phyloP scores from a whole-genome alignment of 1,140 invertebrate genomes.

The Drosophila kepulauana region DNA sequence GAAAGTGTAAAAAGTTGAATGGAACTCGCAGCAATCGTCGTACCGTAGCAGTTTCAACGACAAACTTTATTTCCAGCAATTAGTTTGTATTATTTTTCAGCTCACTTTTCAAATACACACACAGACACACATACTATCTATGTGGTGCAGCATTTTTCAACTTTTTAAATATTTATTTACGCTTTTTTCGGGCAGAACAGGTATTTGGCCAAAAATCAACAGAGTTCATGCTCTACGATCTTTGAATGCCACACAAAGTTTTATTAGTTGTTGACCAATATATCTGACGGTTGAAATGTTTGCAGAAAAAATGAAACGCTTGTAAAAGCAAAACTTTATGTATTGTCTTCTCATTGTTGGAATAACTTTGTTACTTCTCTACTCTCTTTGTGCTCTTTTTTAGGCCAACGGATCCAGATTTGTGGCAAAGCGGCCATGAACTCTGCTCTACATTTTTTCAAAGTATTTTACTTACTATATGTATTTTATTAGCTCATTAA shows the following conservation, averaged over 20 bases:
- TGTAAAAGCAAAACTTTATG: conserved; percentile 40
- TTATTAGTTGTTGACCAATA: conserved; percentile 77
- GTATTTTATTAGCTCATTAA: too few species aligned
- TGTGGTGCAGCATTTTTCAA: conserved; percentile 51
- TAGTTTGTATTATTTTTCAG: conserved; percentile 70
- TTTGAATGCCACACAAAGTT: conserved; percentile 67
- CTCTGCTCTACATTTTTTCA: too few species aligned
- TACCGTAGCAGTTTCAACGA: conserved; percentile 54
- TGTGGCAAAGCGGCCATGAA: too few species aligned
- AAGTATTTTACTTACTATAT: too few species aligned
- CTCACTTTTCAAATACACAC: conserved; percentile 40
- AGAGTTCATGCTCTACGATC: conserved; percentile 39
- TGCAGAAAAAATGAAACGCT: not conserved
- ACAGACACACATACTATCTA: not conserved
- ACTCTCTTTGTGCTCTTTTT: not conserved
- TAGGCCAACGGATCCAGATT: too few species aligned
- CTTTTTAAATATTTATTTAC: conserved; percentile 74
- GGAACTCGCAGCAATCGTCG: conserved; percentile 44
- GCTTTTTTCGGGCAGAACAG: conserved; percentile 38
- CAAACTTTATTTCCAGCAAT: conserved; percentile 76
- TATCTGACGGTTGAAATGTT: conserved; percentile 23
- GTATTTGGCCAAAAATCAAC: conserved; percentile 27
- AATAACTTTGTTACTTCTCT: conserved; percentile 38
- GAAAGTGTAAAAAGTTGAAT: conserved; percentile 54
- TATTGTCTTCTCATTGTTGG: conserved; percentile 38